Evolutionary conservation across 2,113 vertebrate genomes (phyloP).

Genomic region (Tupaia tana): DNA sequence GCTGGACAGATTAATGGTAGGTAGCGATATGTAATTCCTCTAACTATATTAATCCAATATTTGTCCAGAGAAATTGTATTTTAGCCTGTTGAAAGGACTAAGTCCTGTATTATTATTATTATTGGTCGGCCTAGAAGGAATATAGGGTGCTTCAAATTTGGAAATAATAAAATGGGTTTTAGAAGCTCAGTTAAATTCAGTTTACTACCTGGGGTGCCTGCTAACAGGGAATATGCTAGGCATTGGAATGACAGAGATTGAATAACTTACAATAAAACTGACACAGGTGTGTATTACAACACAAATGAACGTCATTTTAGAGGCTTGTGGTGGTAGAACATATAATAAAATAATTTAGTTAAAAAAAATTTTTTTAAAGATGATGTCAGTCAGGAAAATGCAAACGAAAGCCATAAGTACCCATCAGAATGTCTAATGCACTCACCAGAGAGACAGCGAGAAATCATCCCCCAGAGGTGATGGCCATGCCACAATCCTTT

Average conservation of each 20-base stretch:
- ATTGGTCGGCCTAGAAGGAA: not conserved
- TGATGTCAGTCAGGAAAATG: not conserved
- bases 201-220: not conserved
- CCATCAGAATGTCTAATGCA: not conserved
- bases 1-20: not conserved
- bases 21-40: not conserved
- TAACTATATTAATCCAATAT: not conserved
- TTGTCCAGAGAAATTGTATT: not conserved
- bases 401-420: not conserved
- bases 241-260: not conserved
- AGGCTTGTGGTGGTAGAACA: not conserved
- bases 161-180: not conserved
- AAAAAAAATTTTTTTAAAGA: not conserved
- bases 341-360: not conserved
- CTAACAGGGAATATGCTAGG: not conserved
- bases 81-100: not conserved
- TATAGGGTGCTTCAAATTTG: slow-evolving; percentile 8
- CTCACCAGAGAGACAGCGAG: too few relatives aligned
- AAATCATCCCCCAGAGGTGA: too few relatives aligned
- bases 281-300: not conserved
- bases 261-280: not conserved
- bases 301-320: not conserved
- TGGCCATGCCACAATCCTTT: too few relatives aligned
- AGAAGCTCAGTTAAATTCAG: not conserved
- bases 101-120: not conserved